A percentile compares a stretch with the other conserved stretches of the same genome.
Conservation (phyloP, 2,888 invertebrate genomes). For the Polia nebulosa region DNA sequence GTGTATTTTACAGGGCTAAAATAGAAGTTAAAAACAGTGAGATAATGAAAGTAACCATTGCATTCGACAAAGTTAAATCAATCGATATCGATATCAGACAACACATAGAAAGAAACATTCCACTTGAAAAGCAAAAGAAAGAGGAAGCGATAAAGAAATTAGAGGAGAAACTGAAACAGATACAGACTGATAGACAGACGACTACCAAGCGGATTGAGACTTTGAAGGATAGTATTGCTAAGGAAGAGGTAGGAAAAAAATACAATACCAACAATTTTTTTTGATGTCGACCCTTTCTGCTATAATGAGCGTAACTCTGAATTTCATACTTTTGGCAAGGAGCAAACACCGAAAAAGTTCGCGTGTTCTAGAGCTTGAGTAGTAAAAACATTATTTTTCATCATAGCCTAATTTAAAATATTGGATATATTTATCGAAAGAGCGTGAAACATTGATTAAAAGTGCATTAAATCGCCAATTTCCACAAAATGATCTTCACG, state of each 20-base stretch:
- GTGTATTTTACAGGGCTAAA: conserved; percentile 71
- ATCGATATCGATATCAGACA: conserved; percentile 90
- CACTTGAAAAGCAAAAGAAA: conserved; percentile 88
- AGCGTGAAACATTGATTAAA: no score
- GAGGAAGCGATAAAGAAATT: conserved; percentile 87
- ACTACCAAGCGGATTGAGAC: conserved; percentile 89
- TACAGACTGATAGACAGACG: conserved; percentile 84
- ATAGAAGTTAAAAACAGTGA: conserved; percentile 86
- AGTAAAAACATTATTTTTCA: no score
- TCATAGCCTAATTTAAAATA: no score
- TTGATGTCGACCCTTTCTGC: neutral
- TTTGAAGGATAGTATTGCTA: conserved; percentile 91
- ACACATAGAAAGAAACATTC: conserved; percentile 90
- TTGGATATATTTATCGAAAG: no score
- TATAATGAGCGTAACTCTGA: no score
- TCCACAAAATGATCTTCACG: no score
- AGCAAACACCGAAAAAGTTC: no score
- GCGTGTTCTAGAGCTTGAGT: no score
- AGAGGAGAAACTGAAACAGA: conserved; percentile 87
- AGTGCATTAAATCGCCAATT: no score
- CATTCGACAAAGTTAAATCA: conserved; percentile 89
- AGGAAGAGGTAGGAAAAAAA: conserved; percentile 85
- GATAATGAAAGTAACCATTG: conserved; percentile 81
- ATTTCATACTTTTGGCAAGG: no score
- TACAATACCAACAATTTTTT: neutral